Evolutionary conservation across 2,113 vertebrate species (phyloP).

Genomic region (Scatophagus argus): DNA sequence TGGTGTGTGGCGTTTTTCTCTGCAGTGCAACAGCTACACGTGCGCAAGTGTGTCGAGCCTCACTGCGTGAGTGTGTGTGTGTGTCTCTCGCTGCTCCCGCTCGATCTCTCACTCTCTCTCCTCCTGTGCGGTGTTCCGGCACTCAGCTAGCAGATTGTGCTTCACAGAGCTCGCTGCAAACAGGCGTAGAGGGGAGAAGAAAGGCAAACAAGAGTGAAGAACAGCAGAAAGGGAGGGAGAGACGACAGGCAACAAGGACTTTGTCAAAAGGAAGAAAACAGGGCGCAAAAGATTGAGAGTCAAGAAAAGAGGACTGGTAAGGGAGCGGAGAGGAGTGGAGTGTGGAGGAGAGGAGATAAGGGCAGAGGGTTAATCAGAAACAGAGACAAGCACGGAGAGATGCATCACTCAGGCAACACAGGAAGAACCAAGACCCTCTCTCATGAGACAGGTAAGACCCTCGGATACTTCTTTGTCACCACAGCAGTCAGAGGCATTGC

Average conservation of each 20-base stretch:
- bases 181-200: conserved; percentile 78
- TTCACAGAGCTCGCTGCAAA: conserved; percentile 72
- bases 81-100: conserved; percentile 19
- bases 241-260: conserved; percentile 47
- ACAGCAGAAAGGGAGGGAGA: conserved; percentile 62
- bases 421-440: conserved; percentile 96
- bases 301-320: conserved; percentile 72
- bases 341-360: conserved; percentile 87
- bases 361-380: conserved; percentile 83
- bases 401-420: conserved; percentile 92
- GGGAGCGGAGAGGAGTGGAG: conserved; percentile 82
- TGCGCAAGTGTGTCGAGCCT: conserved; percentile 62
- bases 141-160: conserved; percentile 69
- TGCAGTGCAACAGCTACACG: conserved; percentile 65
- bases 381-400: conserved; percentile 85
- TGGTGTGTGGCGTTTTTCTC: conserved; percentile 50
- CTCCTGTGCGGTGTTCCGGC: conserved; percentile 53
- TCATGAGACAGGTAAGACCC: conserved; percentile 94
- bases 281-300: conserved; percentile 72
- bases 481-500: conserved; percentile 14
- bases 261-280: conserved; percentile 40
- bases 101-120: conserved; percentile 29
- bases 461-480: conserved; percentile 36
- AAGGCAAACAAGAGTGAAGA: conserved; percentile 50
- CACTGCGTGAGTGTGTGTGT: conserved; percentile 32